phyloP scores from a whole-genome alignment of 2,797 vertebrate species.

The Myotis pilosus region DNA sequence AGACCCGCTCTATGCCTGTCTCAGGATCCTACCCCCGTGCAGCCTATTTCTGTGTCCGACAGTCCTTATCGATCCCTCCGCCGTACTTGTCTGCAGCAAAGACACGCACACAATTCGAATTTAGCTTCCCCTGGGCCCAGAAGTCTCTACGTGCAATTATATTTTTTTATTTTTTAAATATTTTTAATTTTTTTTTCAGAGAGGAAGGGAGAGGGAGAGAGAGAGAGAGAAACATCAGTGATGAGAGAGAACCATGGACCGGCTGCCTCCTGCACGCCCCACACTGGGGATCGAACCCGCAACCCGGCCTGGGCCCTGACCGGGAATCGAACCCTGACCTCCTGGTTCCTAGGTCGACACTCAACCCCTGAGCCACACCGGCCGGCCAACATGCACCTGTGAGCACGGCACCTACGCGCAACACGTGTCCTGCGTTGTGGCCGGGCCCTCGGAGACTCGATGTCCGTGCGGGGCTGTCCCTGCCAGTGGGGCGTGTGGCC shows the following conservation, averaged over 20 bases:
- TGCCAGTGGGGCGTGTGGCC: conserved; percentile 48
- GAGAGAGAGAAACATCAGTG: no score
- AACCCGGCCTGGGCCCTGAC: no score
- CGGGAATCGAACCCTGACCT: no score
- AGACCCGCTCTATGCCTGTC: background rate
- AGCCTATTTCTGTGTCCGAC: background rate
- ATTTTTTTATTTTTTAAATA: no score
- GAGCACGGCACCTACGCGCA: background rate
- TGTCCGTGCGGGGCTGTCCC: conserved; percentile 58
- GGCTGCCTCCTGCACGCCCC: no score
- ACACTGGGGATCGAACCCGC: no score
- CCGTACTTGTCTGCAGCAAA: background rate
- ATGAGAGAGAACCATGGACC: no score
- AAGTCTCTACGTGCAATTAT: background rate
- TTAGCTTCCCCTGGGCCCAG: background rate
- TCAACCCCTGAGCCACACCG: no score
- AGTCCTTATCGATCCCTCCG: background rate
- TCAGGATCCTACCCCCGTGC: background rate
- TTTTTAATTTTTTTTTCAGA: no score
- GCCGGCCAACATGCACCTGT: background rate
- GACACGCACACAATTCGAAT: background rate
- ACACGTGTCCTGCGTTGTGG: background rate
- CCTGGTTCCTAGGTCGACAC: no score
- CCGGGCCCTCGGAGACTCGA: background rate
- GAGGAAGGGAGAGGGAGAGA: no score